These are phyloP conservation scores for Zaprionus gabonicus DNA, from an alignment of 1,140 invertebrate species.

Conservation along the genomic window DNA sequence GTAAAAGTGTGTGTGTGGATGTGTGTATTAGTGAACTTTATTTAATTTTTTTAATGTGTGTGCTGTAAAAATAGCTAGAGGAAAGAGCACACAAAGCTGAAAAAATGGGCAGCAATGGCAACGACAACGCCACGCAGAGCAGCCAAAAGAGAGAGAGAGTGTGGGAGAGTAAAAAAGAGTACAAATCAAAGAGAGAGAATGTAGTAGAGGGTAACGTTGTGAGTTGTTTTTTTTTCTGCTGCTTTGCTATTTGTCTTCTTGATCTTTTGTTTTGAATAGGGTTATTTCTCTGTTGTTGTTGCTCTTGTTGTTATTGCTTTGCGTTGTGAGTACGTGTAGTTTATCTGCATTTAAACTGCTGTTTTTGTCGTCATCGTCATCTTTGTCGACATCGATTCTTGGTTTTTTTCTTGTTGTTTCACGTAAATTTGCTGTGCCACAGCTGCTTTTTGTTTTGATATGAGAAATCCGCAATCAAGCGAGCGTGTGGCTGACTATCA, in stretches of 20 bases:
- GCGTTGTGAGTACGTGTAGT: constrained; percentile 43
- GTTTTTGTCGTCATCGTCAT: constrained; percentile 37
- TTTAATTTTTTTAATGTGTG: constrained; percentile 69
- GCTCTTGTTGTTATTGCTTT: constrained; percentile 25
- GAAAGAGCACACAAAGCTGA: constrained; percentile 33
- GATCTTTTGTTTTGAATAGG: constrained; percentile 80
- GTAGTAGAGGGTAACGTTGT: constrained; percentile 30
- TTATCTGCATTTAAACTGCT: constrained; percentile 58
- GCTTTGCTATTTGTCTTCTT: constrained; percentile 64
- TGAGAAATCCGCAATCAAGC: constrained; percentile 65
- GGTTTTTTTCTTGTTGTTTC: constrained; percentile 39
- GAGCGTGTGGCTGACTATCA: constrained; percentile 19
- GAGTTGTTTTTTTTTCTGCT: constrained; percentile 43
- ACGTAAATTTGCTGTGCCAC: constrained; percentile 54
- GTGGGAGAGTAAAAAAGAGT: constrained; percentile 31
- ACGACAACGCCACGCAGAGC: constrained; percentile 30
- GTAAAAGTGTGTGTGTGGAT: constrained; percentile 17
- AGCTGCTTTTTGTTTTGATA: constrained; percentile 82
- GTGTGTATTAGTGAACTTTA: constrained; percentile 59
- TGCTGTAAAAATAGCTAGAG: constrained; percentile 78
- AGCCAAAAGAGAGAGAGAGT: constrained; percentile 37
- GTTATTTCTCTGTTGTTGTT: constrained; percentile 29
- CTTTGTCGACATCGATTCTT: constrained; percentile 24
- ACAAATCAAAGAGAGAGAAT: neutral
- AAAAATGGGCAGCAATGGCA: constrained; percentile 48